Percentiles rank a stretch among this genome's conserved stretches.
These are phyloP conservation scores for Periophthalmus modestus DNA, from an alignment of 2,113 vertebrate species.

Conservation along the genomic window DNA sequence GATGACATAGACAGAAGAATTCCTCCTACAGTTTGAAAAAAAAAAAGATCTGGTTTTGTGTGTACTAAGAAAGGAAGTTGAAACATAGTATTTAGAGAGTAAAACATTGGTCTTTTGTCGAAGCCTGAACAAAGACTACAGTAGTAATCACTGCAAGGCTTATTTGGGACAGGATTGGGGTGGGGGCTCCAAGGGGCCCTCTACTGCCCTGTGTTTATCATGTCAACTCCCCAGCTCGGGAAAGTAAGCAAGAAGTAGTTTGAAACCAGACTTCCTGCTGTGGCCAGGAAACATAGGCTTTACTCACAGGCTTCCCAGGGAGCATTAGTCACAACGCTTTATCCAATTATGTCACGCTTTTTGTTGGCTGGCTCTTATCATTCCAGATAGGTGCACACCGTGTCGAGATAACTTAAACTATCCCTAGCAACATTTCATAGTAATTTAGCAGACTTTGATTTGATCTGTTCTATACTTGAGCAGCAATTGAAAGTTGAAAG, in stretches of 20 bases:
- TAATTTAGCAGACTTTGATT: not conserved
- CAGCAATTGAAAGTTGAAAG: not conserved
- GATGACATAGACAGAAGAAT: too few relatives aligned
- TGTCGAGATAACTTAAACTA: not conserved
- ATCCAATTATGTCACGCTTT: constrained; percentile 17
- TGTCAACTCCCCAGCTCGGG: constrained; percentile 51
- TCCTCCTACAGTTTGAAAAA: not conserved
- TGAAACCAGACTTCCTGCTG: constrained; percentile 89
- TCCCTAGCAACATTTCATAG: not conserved
- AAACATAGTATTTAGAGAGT: constrained; percentile 7
- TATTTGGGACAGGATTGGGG: constrained; percentile 16
- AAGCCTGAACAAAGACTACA: constrained; percentile 22
- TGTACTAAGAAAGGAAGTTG: not conserved
- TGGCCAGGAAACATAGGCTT: constrained; percentile 84
- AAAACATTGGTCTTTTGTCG: not conserved
- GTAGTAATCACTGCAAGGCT: constrained; percentile 17
- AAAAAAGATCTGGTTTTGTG: too few relatives aligned
- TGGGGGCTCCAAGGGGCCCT: constrained; percentile 4
- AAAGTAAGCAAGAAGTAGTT: constrained; percentile 83
- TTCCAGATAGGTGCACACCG: constrained; percentile 3
- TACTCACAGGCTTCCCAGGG: constrained; percentile 84
- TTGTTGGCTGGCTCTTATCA: constrained; percentile 9
- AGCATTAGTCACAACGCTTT: constrained; percentile 75
- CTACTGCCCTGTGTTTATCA: constrained; percentile 27
- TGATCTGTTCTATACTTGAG: not conserved